Conservation (phyloP, 2,888 invertebrate genomes). For the Cheiracanthium punctorium region DNA sequence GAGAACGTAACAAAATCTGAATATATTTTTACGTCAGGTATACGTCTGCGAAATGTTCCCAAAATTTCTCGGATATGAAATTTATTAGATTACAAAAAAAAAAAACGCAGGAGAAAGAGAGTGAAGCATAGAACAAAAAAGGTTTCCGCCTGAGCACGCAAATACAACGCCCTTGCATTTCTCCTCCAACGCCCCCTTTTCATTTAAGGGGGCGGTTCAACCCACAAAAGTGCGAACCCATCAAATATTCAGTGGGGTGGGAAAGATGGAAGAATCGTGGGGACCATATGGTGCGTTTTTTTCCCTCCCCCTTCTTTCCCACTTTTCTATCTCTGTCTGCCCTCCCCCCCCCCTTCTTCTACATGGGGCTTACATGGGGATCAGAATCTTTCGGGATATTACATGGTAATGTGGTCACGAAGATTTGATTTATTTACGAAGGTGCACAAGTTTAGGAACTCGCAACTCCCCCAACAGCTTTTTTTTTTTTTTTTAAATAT, state of each 20-base stretch:
- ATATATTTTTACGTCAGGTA: too few species aligned
- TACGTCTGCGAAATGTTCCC: too few species aligned
- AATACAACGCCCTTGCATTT: slow-evolving; percentile 4
- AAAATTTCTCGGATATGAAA: not conserved
- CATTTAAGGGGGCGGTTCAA: not conserved
- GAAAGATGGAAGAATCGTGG: slow-evolving; percentile 42
- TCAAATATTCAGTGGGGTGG: slow-evolving; percentile 58
- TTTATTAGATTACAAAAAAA: not conserved
- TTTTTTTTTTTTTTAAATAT: too few species aligned
- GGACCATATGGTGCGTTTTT: slow-evolving; percentile 19
- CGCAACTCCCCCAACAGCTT: too few species aligned
- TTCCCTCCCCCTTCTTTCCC: not conserved
- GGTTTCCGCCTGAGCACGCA: slow-evolving; percentile 6
- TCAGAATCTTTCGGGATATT: slow-evolving; percentile 49
- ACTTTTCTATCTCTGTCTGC: too few species aligned
- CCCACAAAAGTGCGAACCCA: slow-evolving; percentile 44
- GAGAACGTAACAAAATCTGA: too few species aligned
- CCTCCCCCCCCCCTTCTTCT: too few species aligned
- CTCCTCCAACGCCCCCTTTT: not conserved
- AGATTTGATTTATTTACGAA: slow-evolving; percentile 60
- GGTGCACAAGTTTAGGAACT: not conserved
- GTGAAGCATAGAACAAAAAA: not conserved
- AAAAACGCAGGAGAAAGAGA: not conserved
- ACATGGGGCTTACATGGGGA: slow-evolving; percentile 31
- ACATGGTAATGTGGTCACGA: slow-evolving; percentile 61